These are phyloP conservation scores for Sebastes aleutianus DNA, from an alignment of 2,797 vertebrate species.

Conservation along the genomic window DNA sequence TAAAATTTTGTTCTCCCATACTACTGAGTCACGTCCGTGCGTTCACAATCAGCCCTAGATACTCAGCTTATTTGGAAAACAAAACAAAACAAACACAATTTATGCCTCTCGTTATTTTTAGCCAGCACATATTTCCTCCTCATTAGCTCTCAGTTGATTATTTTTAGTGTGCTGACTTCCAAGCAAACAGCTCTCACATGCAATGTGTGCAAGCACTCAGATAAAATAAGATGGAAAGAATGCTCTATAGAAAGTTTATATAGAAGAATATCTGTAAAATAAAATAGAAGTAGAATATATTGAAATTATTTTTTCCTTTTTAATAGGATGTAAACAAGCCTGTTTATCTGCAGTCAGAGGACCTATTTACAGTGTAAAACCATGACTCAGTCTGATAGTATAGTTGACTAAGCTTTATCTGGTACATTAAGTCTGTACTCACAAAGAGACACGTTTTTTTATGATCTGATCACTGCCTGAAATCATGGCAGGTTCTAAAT, in stretches of 20 bases:
- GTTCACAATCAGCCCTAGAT: constrained; percentile 2
- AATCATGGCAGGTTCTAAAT: neutral
- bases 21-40: constrained; percentile 25
- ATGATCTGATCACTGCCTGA: neutral
- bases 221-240: neutral
- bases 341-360: neutral
- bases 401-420: neutral
- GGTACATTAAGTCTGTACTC: neutral
- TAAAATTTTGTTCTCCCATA: constrained; percentile 3
- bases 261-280: neutral
- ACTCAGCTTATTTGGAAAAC: constrained; percentile 43
- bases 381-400: neutral
- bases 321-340: neutral
- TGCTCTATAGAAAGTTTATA: neutral
- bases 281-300: neutral
- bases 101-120: constrained; percentile 57
- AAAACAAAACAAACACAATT: constrained; percentile 19
- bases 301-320: neutral
- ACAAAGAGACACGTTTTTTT: neutral
- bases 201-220: neutral
- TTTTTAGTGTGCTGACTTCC: constrained; percentile 36
- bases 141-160: constrained; percentile 54
- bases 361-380: neutral
- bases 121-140: constrained; percentile 45
- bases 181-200: constrained; percentile 13